Base-by-base conservation (phyloP, 2,113 vertebrate genomes). In the Hystrix brachyura region DNA sequence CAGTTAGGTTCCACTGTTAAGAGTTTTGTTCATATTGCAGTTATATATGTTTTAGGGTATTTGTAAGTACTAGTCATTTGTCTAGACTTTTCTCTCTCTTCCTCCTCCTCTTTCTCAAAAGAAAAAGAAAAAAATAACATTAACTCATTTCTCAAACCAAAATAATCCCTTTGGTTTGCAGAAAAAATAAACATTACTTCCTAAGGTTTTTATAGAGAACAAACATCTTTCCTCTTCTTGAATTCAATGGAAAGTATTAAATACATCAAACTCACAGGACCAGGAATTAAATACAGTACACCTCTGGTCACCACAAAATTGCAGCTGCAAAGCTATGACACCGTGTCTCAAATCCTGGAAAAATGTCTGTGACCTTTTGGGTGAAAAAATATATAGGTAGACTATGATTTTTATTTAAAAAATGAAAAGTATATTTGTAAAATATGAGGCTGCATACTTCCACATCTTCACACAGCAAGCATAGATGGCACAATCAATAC, bases 1-100 rank as follows among this genome's bases (percentile, higher is more conserved):
- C 86, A 89, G 91, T 82, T 82, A 84, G 53, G 62, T 55, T 81
- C 67, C n/a, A 74, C 46, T 53, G 53, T 94, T 94, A 87, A 74
- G 18, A 89, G 6, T 92, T 96, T 79, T 80, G 59, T 92, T 92
- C 90, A 12, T 60, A 46, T 94, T 93, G 88, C 9, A 89, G 78
- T 62, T 78, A 72, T 21, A 65, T 72, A 76, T 96, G 38, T 89
- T 95, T 97, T 93, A 93, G 91, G 76, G 18, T 65, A 94, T 93
- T 69, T 95, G 29, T 87, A 94, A 86, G 6, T 71, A 6, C 38
- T 95, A 88, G 71, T 88, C 43, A 86, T 90, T 94, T 91, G 53
- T 94, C 84, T 97, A 93, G n/a, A 93, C 62, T 83, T 69, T 86
- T 94, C 62, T 94, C 10, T 95, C 13, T 60, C 29, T 29, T 62